Evolutionary conservation across 2,113 vertebrate genomes (phyloP).

Genomic region (Paramormyrops kingsleyae): DNA sequence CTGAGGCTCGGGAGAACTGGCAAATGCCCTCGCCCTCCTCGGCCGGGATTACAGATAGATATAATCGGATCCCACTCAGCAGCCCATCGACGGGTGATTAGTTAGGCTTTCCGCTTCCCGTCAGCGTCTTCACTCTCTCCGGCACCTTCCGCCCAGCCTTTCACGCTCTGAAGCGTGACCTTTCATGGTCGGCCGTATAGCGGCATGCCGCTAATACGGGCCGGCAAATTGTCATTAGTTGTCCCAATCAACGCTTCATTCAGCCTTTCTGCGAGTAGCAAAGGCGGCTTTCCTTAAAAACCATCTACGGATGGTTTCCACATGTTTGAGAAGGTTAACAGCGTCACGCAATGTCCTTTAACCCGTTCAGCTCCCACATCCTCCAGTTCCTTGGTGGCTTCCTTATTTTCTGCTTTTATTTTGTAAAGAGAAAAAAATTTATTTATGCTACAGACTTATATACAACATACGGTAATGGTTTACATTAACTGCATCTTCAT

Average conservation of each 20-base stretch:
- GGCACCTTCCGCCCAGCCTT: background rate
- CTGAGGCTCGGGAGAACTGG: background rate
- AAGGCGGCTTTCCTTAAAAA: slow-evolving; percentile 18
- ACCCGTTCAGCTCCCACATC: background rate
- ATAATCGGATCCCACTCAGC: background rate
- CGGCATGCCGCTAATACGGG: slow-evolving; percentile 20
- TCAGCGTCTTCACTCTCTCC: background rate
- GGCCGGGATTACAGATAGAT: background rate
- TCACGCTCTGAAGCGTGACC: slow-evolving; percentile 15
- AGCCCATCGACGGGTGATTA: background rate
- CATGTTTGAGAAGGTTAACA: slow-evolving; percentile 30
- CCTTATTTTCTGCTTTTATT: background rate
- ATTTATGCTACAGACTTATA: background rate
- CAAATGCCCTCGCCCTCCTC: background rate
- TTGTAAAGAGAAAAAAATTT: background rate
- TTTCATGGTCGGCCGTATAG: slow-evolving; percentile 24
- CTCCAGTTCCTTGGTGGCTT: background rate
- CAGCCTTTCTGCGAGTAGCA: slow-evolving; percentile 25
- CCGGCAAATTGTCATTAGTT: slow-evolving; percentile 32
- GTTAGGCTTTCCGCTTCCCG: background rate
- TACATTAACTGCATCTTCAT: background rate
- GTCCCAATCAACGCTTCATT: slow-evolving; percentile 30
- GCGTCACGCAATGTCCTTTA: slow-evolving; percentile 8
- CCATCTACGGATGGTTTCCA: slow-evolving; percentile 15
- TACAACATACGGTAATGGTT: background rate